Evolutionary conservation across 1,140 invertebrate species (phyloP).

Genomic region (Mesaphorura yosii): DNA sequence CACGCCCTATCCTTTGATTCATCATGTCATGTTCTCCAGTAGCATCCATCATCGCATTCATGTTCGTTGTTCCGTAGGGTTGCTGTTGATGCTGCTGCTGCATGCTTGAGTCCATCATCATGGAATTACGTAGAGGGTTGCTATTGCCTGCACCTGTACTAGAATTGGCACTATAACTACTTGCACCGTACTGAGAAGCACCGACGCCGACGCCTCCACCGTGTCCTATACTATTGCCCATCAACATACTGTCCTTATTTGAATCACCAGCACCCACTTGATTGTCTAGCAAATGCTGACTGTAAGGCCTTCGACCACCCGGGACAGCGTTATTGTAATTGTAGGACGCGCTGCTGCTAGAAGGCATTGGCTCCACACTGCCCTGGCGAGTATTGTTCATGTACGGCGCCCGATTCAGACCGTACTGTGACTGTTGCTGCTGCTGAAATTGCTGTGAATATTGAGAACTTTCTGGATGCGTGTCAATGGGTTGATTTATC

Average conservation of each 20-base stretch:
- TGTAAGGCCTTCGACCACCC: too few species aligned
- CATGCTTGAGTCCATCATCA: neutral
- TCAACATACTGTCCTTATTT: too few species aligned
- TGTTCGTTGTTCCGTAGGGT: too few species aligned
- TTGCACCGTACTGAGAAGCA: too few species aligned
- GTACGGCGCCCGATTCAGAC: too few species aligned
- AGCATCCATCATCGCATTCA: constrained; percentile 7
- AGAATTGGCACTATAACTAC: neutral
- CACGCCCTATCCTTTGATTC: constrained; percentile 9
- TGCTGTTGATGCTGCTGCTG: constrained; percentile 8
- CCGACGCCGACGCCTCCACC: too few species aligned
- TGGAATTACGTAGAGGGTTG: neutral
- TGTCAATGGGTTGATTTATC: constrained; percentile 23
- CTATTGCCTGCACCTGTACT: neutral
- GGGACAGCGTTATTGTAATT: too few species aligned
- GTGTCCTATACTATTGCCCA: too few species aligned
- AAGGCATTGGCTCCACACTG: constrained; percentile 6
- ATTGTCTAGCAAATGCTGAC: too few species aligned
- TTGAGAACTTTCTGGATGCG: constrained; percentile 4
- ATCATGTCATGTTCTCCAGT: constrained; percentile 6
- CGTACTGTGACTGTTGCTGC: constrained; percentile 9
- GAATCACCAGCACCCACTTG: too few species aligned
- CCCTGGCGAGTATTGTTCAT: constrained; percentile 17
- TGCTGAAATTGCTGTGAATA: constrained; percentile 3
- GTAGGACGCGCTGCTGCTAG: too few species aligned